phyloP scores from a whole-genome alignment of 2,888 invertebrate genomes.

The Allophyes oxyacanthae region DNA sequence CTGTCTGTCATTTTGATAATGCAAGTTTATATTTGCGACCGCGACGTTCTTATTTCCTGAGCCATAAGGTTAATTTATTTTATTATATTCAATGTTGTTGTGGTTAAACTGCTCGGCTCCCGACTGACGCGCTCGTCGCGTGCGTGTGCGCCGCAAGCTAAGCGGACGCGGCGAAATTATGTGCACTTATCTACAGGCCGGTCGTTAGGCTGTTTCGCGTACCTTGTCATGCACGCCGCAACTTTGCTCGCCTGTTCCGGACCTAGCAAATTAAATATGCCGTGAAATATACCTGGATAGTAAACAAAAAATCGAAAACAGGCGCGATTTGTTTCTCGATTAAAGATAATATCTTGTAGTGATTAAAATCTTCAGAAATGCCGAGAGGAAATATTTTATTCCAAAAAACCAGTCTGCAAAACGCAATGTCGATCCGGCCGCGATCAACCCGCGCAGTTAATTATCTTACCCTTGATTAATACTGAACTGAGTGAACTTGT shows the following conservation, averaged over 20 bases:
- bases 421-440: slow-evolving; percentile 45
- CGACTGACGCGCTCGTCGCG: slow-evolving; percentile 77
- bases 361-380: slow-evolving; percentile 16
- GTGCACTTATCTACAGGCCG: slow-evolving; percentile 78
- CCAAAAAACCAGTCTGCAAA: slow-evolving; percentile 30
- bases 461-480: slow-evolving; percentile 67
- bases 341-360: slow-evolving; percentile 1
- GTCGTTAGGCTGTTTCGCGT: slow-evolving; percentile 76
- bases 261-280: slow-evolving; percentile 19
- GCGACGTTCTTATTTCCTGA: slow-evolving; percentile 47
- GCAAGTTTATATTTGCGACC: slow-evolving; percentile 44
- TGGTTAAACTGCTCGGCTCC: slow-evolving; percentile 66
- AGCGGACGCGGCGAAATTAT: slow-evolving; percentile 84
- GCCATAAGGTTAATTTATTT: slow-evolving; percentile 59
- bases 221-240: slow-evolving; percentile 68
- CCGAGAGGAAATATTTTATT: slow-evolving; percentile 13
- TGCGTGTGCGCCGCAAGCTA: slow-evolving; percentile 83
- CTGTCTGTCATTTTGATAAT: slow-evolving; percentile 65
- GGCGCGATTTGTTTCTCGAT: slow-evolving; percentile 5
- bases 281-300: slow-evolving; percentile 15
- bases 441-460: slow-evolving; percentile 58
- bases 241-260: slow-evolving; percentile 44
- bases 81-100: slow-evolving; percentile 50
- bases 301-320: slow-evolving; percentile 2
- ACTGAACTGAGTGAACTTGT: slow-evolving; percentile 59